These are phyloP conservation scores for Plebejus anna DNA, from an alignment of 2,888 invertebrate genomes.

Conservation along the genomic window DNA sequence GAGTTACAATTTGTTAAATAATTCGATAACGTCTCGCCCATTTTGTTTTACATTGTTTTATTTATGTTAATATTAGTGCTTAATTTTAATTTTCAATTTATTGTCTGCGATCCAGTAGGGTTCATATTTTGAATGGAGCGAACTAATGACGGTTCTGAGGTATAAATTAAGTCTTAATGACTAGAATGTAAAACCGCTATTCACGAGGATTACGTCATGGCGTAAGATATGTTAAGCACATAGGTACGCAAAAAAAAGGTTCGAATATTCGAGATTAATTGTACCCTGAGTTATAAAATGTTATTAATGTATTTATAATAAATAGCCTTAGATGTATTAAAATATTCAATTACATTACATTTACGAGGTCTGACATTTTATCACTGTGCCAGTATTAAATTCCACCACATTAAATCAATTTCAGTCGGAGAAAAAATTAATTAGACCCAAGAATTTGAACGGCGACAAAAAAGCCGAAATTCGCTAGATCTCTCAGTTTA, in stretches of 20 bases:
- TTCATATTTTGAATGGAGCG: neutral
- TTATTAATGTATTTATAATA: too few species aligned
- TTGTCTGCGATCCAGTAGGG: neutral
- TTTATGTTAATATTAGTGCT: neutral
- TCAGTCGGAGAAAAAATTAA: constrained; percentile 50
- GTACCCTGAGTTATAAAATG: too few species aligned
- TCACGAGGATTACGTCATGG: too few species aligned
- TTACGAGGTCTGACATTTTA: neutral
- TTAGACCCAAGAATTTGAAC: constrained; percentile 47
- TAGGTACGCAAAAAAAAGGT: too few species aligned
- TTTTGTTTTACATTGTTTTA: constrained; percentile 10
- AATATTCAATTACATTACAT: neutral
- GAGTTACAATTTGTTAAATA: constrained; percentile 35
- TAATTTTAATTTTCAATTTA: constrained; percentile 7
- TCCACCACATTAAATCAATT: neutral
- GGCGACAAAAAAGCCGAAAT: constrained; percentile 47
- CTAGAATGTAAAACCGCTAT: too few species aligned
- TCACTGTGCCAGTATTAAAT: neutral
- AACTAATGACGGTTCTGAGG: neutral
- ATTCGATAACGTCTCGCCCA: constrained; percentile 25
- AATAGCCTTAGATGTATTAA: neutral
- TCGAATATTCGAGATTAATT: too few species aligned
- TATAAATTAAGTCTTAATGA: neutral
- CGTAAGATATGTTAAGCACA: too few species aligned
- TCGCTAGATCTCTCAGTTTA: constrained; percentile 37